Evolutionary conservation across 1,140 invertebrate species (phyloP), one percentile per base, ranked within the genome.

Genomic region (Geopemphigus sp.): DNA sequence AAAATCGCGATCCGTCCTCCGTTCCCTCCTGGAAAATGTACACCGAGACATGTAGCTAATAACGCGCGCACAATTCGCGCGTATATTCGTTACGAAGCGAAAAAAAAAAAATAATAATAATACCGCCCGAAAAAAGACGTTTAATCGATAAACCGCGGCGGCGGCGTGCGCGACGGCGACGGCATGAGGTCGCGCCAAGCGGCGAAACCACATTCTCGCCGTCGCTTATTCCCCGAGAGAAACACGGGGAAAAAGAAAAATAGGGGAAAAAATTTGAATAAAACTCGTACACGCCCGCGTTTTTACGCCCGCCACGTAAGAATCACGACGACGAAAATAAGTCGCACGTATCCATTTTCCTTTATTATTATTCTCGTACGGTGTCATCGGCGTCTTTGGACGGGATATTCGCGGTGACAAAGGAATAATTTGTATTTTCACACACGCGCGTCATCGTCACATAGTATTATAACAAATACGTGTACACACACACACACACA

Each of bases 191-290:
- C n/a, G n/a, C n/a, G n/a, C n/a, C n/a, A n/a, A n/a, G n/a, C n/a
- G n/a, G 29, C 8, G 63, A 66, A 45, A 66, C 63, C 10, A 45
- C 64, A 32, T 66, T 66, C 19, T 66, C 32, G 29, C 26, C 61
- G 63, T 5, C 1, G 11, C 47, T 66, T 15, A 45, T 66, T n/a
- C 22, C 45, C 22, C 39, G 3, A 56, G 5, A 54, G 6, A 54
- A 54, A 19, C 1, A 19, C 2, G 5, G 19, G 63, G 1, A 2
- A 6, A 19, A 56, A 22, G 6, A 56, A 56, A 53, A 22, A 56
- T 56, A n/a, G n/a, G 47, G 5, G 47, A 66, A 66, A 66, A 59
- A n/a, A n/a, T n/a, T n/a, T n/a, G n/a, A n/a, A 59, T 24, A 63
- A 29, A 64, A 17, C 29, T 32, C 29, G 1, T 45, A 66, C n/a